Base-by-base conservation (phyloP, 1,140 invertebrate genomes). In the Schmidtea mediterranea region DNA sequence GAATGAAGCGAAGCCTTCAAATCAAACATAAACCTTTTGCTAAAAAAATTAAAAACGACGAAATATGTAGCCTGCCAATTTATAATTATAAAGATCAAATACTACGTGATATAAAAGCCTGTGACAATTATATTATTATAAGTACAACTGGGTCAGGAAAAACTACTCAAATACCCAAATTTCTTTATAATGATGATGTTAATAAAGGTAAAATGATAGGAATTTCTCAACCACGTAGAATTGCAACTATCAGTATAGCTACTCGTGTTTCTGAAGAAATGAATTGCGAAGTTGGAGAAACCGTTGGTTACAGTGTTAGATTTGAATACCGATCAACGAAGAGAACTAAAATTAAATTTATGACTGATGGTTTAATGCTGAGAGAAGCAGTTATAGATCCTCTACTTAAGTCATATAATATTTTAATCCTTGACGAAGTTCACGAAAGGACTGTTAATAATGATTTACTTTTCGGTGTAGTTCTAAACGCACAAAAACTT, bases 291-390 rank as follows among this genome's bases (percentile, higher is more conserved):
- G 13, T 21, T 40, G 39, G 39, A 3, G n/a, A n/a, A 48, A 15
- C 16, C 2, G 32, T 48, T 37, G 46, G 46, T 3, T 48, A 48
- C 19, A 18, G 23, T 22, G 23, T 48, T 18, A 48, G 46, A 37
- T 48, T 48, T 24, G 16, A 48, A 18, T 8, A 48, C 13, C 3
- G 2, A 9, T 9, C 16, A 3, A 5, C 16, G 5, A 57, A 69
- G 55, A 68, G 79, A 58, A 89, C 83, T 0, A 75, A 86, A 12
- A 87, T 90, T 36, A 89, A 89, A 62, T 92, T 90, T 59, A 89
- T 90, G 82, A 92, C 84, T 0, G 84, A 90, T 64, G 84, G 86
- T 69, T 90, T 92, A 56, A 62, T 92, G 36, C 66, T 92, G 0
- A 69, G 83, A 49, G 84, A 94, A 62, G 84, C 82, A 52, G 69